phyloP scores from a whole-genome alignment of 2,888 invertebrate species.

The Tortricodes alternella region DNA sequence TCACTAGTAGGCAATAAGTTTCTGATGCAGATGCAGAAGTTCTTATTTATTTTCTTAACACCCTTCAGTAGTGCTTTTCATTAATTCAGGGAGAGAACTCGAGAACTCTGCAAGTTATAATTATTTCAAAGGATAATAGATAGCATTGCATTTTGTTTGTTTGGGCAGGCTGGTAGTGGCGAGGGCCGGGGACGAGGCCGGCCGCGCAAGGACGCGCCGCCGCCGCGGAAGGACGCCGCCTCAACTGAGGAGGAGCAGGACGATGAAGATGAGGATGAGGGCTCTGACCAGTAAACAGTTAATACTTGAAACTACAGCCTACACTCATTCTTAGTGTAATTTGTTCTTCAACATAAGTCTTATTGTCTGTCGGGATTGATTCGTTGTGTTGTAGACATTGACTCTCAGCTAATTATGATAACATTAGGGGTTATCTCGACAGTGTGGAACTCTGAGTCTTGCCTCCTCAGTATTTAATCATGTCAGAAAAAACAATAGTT shows the following conservation, averaged over 20 bases:
- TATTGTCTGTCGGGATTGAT: conserved; percentile 46
- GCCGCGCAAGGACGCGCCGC: conserved; percentile 75
- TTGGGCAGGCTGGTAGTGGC: conserved; percentile 59
- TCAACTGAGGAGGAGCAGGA: conserved; percentile 79
- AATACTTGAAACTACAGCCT: conserved; percentile 46
- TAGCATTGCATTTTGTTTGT: too few species aligned
- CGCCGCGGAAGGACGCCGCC: conserved; percentile 77
- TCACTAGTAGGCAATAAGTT: too few species aligned
- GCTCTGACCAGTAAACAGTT: conserved; percentile 77
- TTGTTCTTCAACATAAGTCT: conserved; percentile 75
- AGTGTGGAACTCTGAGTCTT: conserved; percentile 69
- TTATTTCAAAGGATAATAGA: too few species aligned
- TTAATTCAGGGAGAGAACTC: too few species aligned
- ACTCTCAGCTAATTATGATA: conserved; percentile 36
- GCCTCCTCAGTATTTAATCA: conserved; percentile 67
- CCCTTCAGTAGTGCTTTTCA: too few species aligned
- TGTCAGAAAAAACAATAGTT: conserved; percentile 51
- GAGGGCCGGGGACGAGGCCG: conserved; percentile 75
- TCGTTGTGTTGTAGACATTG: conserved; percentile 45
- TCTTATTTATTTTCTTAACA: too few species aligned
- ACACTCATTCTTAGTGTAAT: conserved; percentile 74
- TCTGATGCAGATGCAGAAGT: too few species aligned
- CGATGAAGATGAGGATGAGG: conserved; percentile 74
- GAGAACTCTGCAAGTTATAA: too few species aligned
- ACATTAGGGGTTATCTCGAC: conserved; percentile 68